Evolutionary conservation across 2,113 vertebrate genomes (phyloP).

Genomic region (Carettochelys insculpta): DNA sequence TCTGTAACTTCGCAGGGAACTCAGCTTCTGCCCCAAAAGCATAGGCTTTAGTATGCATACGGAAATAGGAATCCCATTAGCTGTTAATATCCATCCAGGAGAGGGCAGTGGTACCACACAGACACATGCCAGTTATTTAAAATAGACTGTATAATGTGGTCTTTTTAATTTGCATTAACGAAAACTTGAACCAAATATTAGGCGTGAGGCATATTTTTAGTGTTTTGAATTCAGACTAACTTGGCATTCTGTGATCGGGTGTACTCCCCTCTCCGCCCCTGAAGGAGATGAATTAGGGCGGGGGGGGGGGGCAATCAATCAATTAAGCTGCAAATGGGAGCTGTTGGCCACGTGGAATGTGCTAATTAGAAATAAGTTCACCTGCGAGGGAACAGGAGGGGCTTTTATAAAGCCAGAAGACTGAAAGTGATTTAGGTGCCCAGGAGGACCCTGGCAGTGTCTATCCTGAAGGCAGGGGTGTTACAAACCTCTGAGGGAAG

Average conservation of each 20-base stretch:
- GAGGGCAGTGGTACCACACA: slow-evolving; percentile 49
- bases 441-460: too few species aligned
- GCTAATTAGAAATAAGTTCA: too few species aligned
- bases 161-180: not conserved
- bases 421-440: too few species aligned
- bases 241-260: not conserved
- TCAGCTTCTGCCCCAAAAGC: not conserved
- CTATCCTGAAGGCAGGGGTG: too few species aligned
- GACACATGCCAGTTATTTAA: not conserved
- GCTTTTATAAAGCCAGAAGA: too few species aligned
- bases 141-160: not conserved
- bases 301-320: too few species aligned
- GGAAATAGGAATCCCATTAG: not conserved
- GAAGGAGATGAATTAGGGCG: too few species aligned
- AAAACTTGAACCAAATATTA: not conserved
- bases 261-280: not conserved
- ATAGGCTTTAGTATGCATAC: rapidly evolving
- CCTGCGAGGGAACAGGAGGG: too few species aligned
- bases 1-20: not conserved
- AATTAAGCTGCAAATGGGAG: not conserved
- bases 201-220: not conserved
- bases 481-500: too few species aligned
- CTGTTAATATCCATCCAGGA: slow-evolving; percentile 11
- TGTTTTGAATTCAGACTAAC: not conserved
- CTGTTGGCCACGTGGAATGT: not conserved